These are phyloP conservation scores for Campoplex capitator DNA, from an alignment of 2,888 invertebrate species.

Conservation along the genomic window DNA sequence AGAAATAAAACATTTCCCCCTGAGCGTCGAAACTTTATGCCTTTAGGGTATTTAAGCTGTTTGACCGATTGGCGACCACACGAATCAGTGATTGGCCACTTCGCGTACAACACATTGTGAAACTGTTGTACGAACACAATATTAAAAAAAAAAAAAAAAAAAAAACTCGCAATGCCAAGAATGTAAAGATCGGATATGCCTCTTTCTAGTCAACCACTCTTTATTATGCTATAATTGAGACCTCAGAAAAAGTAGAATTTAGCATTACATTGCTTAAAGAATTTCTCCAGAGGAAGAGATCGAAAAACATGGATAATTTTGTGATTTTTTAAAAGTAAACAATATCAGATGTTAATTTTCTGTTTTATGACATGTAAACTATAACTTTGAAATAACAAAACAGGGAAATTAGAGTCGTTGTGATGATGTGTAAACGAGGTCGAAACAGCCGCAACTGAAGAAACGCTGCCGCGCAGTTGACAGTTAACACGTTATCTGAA, in stretches of 20 bases:
- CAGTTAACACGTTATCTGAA: too few relatives aligned
- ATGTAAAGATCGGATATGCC: neutral
- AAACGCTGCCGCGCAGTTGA: too few relatives aligned
- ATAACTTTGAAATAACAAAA: too few relatives aligned
- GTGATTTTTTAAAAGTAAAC: too few relatives aligned
- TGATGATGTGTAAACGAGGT: too few relatives aligned
- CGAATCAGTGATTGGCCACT: neutral
- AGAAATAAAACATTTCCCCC: conserved; percentile 14
- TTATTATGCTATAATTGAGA: neutral
- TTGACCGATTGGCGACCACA: conserved; percentile 21
- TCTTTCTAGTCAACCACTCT: neutral
- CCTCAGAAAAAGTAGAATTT: neutral
- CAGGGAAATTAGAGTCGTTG: too few relatives aligned
- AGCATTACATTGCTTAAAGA: neutral
- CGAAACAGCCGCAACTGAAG: too few relatives aligned
- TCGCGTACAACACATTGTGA: neutral
- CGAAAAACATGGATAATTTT: too few relatives aligned
- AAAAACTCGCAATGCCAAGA: neutral
- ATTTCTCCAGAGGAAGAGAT: too few relatives aligned
- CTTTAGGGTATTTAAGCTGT: conserved; percentile 9
- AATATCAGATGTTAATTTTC: too few relatives aligned
- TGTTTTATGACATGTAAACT: too few relatives aligned
- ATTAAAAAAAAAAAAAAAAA: neutral
- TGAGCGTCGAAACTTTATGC: conserved; percentile 43
- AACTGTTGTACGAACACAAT: neutral